Conservation (phyloP, 2,797 vertebrate species). For the Gymnothorax javanicus region DNA sequence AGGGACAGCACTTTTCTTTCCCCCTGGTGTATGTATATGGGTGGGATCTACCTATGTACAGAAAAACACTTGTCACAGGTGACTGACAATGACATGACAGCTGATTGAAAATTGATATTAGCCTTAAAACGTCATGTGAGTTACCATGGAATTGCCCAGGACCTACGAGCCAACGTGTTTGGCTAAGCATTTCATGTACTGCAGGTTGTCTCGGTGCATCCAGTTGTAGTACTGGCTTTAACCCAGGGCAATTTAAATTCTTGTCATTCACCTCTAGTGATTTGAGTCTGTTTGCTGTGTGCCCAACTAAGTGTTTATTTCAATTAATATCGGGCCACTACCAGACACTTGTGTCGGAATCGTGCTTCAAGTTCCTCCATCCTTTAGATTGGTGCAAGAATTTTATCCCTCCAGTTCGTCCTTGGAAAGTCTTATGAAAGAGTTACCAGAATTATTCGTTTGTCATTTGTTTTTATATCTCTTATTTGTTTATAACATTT, state of each 20-base stretch:
- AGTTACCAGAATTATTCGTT: not conserved
- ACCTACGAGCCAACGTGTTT: too few species aligned
- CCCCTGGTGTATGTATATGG: too few species aligned
- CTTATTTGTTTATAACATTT: not conserved
- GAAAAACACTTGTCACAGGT: too few species aligned
- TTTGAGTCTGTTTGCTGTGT: constrained; percentile 12
- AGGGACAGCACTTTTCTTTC: too few species aligned
- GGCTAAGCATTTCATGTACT: not conserved
- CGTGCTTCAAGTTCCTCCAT: constrained; percentile 39
- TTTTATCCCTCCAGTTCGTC: not conserved
- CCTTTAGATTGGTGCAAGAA: constrained; percentile 15
- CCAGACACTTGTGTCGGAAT: constrained; percentile 27
- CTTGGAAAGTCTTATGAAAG: too few species aligned
- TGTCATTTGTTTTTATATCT: not conserved
- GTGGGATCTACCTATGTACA: too few species aligned
- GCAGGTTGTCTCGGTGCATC: not conserved
- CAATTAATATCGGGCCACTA: constrained; percentile 38
- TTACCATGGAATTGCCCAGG: too few species aligned
- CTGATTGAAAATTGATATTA: too few species aligned
- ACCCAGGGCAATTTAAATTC: not conserved
- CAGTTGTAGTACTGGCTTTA: not conserved
- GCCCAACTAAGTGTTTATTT: constrained; percentile 41
- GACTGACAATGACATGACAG: too few species aligned
- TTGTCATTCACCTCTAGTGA: not conserved
- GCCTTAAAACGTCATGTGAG: too few species aligned